A percentile compares a stretch with the other conserved stretches of the same genome.
phyloP scores from a whole-genome alignment of 53 echinoderm and acorn worm genomes.

The Actinopyga echinites region DNA sequence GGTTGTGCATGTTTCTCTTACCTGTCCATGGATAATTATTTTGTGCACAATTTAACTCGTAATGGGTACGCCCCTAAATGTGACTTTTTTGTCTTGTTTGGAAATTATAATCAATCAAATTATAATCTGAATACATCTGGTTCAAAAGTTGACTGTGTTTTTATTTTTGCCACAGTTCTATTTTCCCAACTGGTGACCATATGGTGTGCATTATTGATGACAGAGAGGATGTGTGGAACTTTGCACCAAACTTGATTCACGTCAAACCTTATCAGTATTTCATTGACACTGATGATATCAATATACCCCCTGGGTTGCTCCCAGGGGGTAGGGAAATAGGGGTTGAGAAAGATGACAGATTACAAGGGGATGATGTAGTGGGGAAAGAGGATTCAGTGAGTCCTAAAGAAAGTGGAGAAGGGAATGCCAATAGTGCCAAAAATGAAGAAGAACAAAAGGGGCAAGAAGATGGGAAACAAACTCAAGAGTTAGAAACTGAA shows the following conservation, averaged over 20 bases:
- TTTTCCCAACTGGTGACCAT: conserved; percentile 95
- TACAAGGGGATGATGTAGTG: neutral
- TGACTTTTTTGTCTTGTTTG: neutral
- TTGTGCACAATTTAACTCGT: no score
- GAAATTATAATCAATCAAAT: neutral
- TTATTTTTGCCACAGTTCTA: conserved; percentile 65
- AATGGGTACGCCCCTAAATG: no score
- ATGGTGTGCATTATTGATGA: conserved; percentile 99
- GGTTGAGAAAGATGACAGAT: neutral
- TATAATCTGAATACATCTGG: no score
- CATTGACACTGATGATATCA: conserved; percentile 94
- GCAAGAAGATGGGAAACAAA: neutral
- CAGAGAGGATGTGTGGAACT: conserved; percentile 93
- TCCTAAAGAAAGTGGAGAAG: neutral
- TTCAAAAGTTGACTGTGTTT: neutral
- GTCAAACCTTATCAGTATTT: conserved; percentile 91
- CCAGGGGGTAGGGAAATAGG: neutral
- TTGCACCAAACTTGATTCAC: conserved; percentile 85
- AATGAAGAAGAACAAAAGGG: conserved; percentile 39
- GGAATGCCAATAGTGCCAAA: conserved; percentile 20
- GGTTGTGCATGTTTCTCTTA: no score
- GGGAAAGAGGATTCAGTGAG: conserved; percentile 11
- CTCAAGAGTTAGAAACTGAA: neutral
- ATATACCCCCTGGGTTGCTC: conserved; percentile 66
- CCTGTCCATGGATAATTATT: no score